phyloP scores from a whole-genome alignment of 2,888 invertebrate genomes.

The Pantelozetes paolii region DNA sequence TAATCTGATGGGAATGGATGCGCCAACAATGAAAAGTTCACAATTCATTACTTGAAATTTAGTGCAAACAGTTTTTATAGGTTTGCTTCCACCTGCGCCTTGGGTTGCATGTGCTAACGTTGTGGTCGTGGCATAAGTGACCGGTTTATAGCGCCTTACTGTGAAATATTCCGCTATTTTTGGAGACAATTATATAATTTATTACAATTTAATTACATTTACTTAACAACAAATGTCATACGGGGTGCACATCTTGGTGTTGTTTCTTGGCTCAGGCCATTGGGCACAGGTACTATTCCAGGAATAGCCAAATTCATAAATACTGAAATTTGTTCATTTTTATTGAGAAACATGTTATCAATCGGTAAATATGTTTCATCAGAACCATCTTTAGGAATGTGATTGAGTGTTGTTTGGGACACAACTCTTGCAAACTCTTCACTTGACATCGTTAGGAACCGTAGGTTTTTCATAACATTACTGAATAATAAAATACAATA shows the following conservation, averaged over 20 bases:
- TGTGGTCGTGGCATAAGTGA: constrained; percentile 46
- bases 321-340: constrained; percentile 47
- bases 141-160: constrained; percentile 46
- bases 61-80: constrained; percentile 46
- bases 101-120: constrained; percentile 33
- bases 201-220: too few species aligned
- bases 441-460: constrained; percentile 48
- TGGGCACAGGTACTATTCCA: constrained; percentile 48
- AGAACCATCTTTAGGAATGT: constrained; percentile 29
- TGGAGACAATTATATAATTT: background rate
- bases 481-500: constrained; percentile 38
- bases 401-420: constrained; percentile 40
- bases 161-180: constrained; percentile 44
- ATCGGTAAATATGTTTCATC: constrained; percentile 10
- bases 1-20: constrained; percentile 47
- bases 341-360: constrained; percentile 46
- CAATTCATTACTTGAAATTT: constrained; percentile 47
- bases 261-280: constrained; percentile 43
- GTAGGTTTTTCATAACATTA: constrained; percentile 45
- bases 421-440: constrained; percentile 47
- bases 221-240: too few species aligned
- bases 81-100: constrained; percentile 41
- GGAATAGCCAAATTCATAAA: constrained; percentile 49
- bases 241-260: constrained; percentile 42
- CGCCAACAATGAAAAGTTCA: constrained; percentile 48